Percentiles rank a stretch among this genome's conserved stretches.
Evolutionary conservation across 2,113 vertebrate species (phyloP).

Genomic region (Excalfactoria chinensis): DNA sequence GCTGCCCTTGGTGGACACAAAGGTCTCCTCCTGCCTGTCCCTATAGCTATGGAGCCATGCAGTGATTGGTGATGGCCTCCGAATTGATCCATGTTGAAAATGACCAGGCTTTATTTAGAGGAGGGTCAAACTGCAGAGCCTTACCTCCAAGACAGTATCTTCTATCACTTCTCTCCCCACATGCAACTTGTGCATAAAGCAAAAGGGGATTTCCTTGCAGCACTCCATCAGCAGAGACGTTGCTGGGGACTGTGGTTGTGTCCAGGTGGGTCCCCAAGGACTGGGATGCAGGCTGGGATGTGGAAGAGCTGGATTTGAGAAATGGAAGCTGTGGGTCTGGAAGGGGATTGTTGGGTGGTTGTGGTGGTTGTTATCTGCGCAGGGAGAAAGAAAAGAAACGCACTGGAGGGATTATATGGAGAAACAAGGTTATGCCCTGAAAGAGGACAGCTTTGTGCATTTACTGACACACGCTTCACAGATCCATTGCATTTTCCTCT

Average conservation of each 20-base stretch:
- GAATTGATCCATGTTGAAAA: background rate
- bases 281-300: background rate
- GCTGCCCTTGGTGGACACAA: fast-evolving
- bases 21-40: background rate
- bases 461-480: background rate
- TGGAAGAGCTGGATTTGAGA: background rate
- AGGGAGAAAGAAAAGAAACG: background rate
- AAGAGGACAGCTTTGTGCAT: background rate
- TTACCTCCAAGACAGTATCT: background rate
- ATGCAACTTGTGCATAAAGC: background rate
- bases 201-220: background rate
- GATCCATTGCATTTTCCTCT: background rate
- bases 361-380: background rate
- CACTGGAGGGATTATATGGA: background rate
- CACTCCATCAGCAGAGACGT: background rate
- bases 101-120: background rate
- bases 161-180: fast-evolving
- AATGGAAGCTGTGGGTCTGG: background rate
- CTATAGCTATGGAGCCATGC: background rate
- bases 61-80: fast-evolving
- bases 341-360: background rate
- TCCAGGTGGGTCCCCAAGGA: background rate
- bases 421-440: background rate
- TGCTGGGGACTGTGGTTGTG: background rate
- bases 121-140: background rate